These are phyloP conservation scores for Junonia oenone DNA, from an alignment of 2,888 invertebrate species.

Conservation along the genomic window DNA sequence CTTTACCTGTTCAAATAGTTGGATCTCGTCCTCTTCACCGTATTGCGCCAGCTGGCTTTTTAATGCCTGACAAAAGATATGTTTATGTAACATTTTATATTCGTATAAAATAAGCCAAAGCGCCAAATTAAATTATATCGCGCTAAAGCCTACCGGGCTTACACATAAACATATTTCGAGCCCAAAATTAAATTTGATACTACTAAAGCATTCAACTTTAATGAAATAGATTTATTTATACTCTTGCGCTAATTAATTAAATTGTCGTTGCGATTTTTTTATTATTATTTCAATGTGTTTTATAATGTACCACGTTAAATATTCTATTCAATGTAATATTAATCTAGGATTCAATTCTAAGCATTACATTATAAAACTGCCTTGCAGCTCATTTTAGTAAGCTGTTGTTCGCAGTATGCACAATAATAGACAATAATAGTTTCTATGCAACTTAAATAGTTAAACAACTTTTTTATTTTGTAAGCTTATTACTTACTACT, in stretches of 20 bases:
- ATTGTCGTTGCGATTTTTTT: background rate
- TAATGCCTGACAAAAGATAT: conserved; percentile 50
- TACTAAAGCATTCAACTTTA: background rate
- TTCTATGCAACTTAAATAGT: too few relatives aligned
- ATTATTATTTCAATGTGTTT: too few relatives aligned
- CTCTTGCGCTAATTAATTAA: background rate
- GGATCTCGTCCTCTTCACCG: conserved; percentile 63
- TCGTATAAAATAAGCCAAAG: background rate
- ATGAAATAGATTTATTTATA: background rate
- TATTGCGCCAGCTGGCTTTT: conserved; percentile 63
- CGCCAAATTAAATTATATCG: background rate
- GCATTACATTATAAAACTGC: too few relatives aligned
- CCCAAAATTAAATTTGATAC: background rate
- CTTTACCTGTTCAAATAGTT: conserved; percentile 63
- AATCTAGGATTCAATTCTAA: too few relatives aligned
- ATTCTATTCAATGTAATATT: too few relatives aligned
- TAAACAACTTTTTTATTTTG: too few relatives aligned
- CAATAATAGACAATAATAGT: too few relatives aligned
- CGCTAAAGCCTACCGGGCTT: background rate
- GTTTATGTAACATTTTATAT: background rate
- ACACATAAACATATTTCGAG: background rate
- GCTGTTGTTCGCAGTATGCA: too few relatives aligned
- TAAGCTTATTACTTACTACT: background rate
- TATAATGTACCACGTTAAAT: too few relatives aligned
- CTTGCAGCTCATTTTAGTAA: too few relatives aligned